Evolutionary conservation across 1,140 invertebrate species (phyloP), one percentile per base, ranked within the genome.

Genomic region (Orchestia grillus): DNA sequence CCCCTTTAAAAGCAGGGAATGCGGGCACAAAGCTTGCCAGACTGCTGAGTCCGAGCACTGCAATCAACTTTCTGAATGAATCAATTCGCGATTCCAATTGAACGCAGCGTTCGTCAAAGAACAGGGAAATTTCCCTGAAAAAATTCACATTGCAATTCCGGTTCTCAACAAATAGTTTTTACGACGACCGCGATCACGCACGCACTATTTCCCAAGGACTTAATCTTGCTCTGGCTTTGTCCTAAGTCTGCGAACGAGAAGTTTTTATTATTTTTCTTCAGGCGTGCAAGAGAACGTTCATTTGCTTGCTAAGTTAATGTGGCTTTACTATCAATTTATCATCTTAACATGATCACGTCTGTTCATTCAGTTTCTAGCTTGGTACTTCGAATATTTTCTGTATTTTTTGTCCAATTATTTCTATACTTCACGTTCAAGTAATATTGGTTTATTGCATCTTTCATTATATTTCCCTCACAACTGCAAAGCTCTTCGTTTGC

Each of bases 11-110:
- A 90, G 88, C 41, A 4, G 43, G n/a, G n/a, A 77, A 77, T 44
- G n/a, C 88, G 43, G 41, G 41, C 16, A 43, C 36, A 90, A 90
- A 90, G 88, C 88, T 90, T 44, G 88, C 3, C 88, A 90, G 88
- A 41, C 42, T 42, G 88, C 88, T 42, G 3, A 41, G 42, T 43
- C 41, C 41, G 43, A 42, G n/a, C 88, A 90, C 43, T 40, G 43
- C 92, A 94, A 94, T 94, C 92, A 94, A 94, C 6, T 94, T 45
- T 44, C 92, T 45, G 92, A 47, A 94, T 94, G 92, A 94, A 94
- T 94, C 92, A 44, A 94, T 94, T 94, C 92, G 44, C 43, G 92
- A 45, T 94, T 94, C 41, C 92, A 47, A 94, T 94, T 94, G 92
- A 94, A 94, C 40, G 92, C 44, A 47, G 36, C 92, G 44, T 94